Base-by-base conservation (phyloP, 2,113 vertebrate species). In the Esox niger region DNA sequence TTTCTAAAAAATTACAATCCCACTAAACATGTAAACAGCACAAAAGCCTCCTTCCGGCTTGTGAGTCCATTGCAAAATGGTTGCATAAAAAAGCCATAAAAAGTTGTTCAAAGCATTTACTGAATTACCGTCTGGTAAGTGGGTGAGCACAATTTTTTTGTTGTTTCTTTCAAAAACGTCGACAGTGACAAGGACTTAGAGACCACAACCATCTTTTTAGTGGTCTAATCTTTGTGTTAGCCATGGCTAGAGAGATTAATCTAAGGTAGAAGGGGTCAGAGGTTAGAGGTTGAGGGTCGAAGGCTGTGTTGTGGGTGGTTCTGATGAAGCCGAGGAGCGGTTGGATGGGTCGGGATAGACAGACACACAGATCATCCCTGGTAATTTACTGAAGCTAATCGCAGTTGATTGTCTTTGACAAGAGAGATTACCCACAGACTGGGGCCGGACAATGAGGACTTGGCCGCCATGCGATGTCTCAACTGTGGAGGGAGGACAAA, bases 341-440 rank as follows among this genome's bases (percentile, higher is more conserved):
- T 64, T 70, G 23, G 63, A 73, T 32, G 29, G 69, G 32, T 60
- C 52, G 43, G 55, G 32, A 75, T 84, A 79, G 83, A 87, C 75
- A 80, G 87, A 87, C 85, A 82, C 81, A 74, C 74, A 79, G 82
- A 89, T 88, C 83, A 85, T 79, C 82, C 75, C 81, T 83, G 82
- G 81, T 86, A 85, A 88, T 86, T 87, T 86, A 82, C 70, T 46
- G 79, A 79, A 80, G 85, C 79, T 90, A 88, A 91, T 91, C 90
- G 81, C 82, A 70, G 77, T 79, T 80, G 83, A 83, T 87, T 87
- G 86, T 76, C 79, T 80, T 82, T 83, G 82, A 90, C 83, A 81
- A 86, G 83, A 71, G 83, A 86, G 86, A 88, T 90, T 88, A 88
- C 84, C 86, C 75, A 73, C 81, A 79, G 71, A 72, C 73, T 13